These are phyloP conservation scores for Trachymyrmex cornetzi DNA, from an alignment of 1,140 invertebrate species.

Conservation along the genomic window DNA sequence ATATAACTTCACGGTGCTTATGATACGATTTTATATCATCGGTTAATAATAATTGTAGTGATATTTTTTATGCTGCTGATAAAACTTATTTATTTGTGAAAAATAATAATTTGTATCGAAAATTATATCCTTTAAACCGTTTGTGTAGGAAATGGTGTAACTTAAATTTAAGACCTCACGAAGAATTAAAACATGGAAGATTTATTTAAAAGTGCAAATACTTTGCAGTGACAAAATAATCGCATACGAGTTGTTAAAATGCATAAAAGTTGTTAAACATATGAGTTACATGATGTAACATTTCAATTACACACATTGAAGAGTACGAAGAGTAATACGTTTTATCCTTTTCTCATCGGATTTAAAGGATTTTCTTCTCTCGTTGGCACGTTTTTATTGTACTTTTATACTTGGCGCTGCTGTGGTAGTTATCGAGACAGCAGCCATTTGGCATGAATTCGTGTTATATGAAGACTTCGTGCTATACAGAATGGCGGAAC, in stretches of 20 bases:
- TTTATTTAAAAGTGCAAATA: background rate
- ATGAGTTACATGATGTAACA: background rate
- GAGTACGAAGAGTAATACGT: background rate
- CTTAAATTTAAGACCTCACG: background rate
- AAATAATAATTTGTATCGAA: slow-evolving; percentile 13
- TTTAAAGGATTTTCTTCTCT: background rate
- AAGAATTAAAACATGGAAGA: background rate
- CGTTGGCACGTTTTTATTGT: slow-evolving; percentile 13
- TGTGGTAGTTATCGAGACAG: slow-evolving; percentile 23
- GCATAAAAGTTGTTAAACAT: background rate
- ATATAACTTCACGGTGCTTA: background rate
- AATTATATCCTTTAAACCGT: background rate
- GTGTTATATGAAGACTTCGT: background rate
- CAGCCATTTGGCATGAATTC: slow-evolving; percentile 45
- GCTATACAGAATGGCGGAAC: slow-evolving; percentile 33
- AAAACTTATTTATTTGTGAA: background rate
- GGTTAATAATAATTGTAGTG: background rate
- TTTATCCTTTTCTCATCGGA: background rate
- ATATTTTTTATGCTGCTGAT: background rate
- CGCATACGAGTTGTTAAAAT: background rate
- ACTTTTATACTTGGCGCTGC: background rate
- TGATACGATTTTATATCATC: background rate
- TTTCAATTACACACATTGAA: background rate
- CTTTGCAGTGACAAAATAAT: background rate
- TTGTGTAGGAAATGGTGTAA: background rate